Evolutionary conservation across 2,888 invertebrate genomes (phyloP), one percentile per base, ranked within the genome.

Genomic region (Stratiomys singularior): DNA sequence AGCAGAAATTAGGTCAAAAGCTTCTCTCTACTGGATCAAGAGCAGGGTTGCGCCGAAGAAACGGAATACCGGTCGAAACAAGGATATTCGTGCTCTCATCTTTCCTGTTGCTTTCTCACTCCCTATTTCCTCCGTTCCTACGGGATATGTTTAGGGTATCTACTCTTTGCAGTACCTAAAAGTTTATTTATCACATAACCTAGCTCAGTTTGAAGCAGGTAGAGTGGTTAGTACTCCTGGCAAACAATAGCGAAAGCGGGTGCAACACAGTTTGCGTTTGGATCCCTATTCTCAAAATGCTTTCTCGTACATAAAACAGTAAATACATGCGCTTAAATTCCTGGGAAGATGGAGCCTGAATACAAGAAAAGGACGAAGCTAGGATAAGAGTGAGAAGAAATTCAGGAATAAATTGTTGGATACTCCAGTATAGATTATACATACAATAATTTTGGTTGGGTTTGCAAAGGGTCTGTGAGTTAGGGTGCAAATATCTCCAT

Each of bases 181-280:
- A n/a, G 9, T 23, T 23, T 30, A 66, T 66, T 30, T 66, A 66
- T 23, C n/a, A 71, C 47, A 71, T 71, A 71, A 71, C 71, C 47
- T 71, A 69, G 47, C 27, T 44, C 69, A 46, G 69, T 44, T 60
- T 7, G 23, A 66, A 25, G 7, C 30, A 1, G 15, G 21, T 21
- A 27, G 71, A 71, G 25, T 71, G 71, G 47, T 71, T 30, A 71
- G 46, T 47, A 52, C 47, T 71, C n/a, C 15, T 25, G 23, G 21
- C 25, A 52, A 52, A 23, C 28, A 28, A 46, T 18, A 15, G 13
- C 28, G 47, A 18, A 2, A 23, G 23, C 11, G 18, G 71, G 71
- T 71, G n/a, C 27, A 71, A 71, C n/a, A 71, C 47, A 52, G 46
- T 46, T 52, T 7, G 15, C 23, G 18, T 71, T 71, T 71, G 47